Base-by-base conservation (phyloP, 2,113 vertebrate genomes). In the Connochaetes taurinus region DNA sequence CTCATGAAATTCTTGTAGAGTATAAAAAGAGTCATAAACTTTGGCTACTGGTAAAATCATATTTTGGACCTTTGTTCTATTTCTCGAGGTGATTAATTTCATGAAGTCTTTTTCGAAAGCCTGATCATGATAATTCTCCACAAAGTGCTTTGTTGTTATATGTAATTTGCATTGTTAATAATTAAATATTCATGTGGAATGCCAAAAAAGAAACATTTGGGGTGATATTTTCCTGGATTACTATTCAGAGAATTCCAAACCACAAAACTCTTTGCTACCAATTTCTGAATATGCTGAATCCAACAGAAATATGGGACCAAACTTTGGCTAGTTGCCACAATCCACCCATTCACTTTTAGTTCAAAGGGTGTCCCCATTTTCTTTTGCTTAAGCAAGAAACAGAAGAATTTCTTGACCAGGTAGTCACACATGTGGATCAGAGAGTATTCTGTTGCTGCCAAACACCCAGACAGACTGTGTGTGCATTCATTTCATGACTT, bases 61-160 rank as follows among this genome's bases (percentile, higher is more conserved):
- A 83, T 47, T 94, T 94, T 67, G 33, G 19, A 62, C 23, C 33
- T 60, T 92, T 78, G 33, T 82, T 84, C 31, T 53, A 3, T 89
- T 95, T 96, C 12, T 80, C 1, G 29, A 92, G 12, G 33, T 84
- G n/a, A 50, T 64, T 96, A 76, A 86, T 52, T 90, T 95, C 76
- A 80, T 93, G 12, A 45, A 96, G n/a, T 83, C 52, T 50, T 64
- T 96, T 96, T 50, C 58, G 2, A 83, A 97, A 93, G 33, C 21
- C 17, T 40, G 23, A 78, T 43, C 9, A 80, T 58, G 64, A 25
- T 45, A 84, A 90, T 29, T 57, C 53, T 55, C 94, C 93, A 89
- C 67, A 81, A 93, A 50, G 10, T 60, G 3, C 19, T 87, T 88
- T 76, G 57, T 60, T 9, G 0, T 91, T 81, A 43, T 64, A 50